Evolutionary conservation across 2,113 vertebrate species (phyloP).

Genomic region (Passer domesticus): DNA sequence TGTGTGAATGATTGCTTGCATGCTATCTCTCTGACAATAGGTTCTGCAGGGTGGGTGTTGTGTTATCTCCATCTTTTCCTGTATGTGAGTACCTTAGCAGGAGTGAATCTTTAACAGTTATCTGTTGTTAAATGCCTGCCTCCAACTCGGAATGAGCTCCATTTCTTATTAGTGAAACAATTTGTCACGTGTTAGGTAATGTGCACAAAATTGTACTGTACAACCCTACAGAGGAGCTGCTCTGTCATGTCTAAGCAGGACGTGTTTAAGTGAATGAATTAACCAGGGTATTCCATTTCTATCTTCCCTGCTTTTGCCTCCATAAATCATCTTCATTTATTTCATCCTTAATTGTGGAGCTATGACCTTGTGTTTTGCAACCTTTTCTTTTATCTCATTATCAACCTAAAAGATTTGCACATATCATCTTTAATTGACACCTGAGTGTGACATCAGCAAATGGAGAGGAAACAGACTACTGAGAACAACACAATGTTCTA

Average conservation of each 20-base stretch:
- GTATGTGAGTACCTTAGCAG: not conserved
- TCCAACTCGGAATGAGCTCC: not conserved
- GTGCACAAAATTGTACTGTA: not conserved
- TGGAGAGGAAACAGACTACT: constrained; percentile 39
- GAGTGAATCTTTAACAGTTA: not conserved
- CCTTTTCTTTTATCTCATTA: constrained; percentile 71
- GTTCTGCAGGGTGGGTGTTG: not conserved
- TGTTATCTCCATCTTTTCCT: not conserved
- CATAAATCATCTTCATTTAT: constrained; percentile 63
- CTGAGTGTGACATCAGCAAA: constrained; percentile 72
- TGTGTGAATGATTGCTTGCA: not conserved
- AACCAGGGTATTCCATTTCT: not conserved
- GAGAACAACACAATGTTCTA: constrained; percentile 24
- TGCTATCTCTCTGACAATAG: not conserved
- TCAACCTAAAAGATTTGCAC: constrained; percentile 72
- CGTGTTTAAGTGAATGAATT: not conserved
- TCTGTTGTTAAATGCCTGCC: not conserved
- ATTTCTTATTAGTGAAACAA: not conserved
- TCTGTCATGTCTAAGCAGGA: not conserved
- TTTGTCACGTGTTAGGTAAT: not conserved
- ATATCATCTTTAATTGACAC: constrained; percentile 79
- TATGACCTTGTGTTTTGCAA: constrained; percentile 65
- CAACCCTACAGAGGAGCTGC: not conserved
- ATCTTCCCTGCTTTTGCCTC: not conserved
- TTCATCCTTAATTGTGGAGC: constrained; percentile 63